Evolutionary conservation across 2,888 invertebrate genomes (phyloP), one percentile per base, ranked within the genome.

Genomic region (Xanthorhoe spadicearia): DNA sequence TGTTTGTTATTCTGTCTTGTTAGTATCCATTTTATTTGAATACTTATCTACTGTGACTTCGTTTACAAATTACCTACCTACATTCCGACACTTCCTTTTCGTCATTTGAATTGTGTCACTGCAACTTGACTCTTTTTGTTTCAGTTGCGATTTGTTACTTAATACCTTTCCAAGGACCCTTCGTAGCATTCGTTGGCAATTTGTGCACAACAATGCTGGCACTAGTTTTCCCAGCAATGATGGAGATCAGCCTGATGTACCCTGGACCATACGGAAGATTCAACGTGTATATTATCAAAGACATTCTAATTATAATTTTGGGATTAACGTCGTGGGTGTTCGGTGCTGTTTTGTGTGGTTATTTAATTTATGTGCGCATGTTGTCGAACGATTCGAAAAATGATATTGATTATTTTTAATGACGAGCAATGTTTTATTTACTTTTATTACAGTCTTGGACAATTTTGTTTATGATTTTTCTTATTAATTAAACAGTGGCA

Each of bases 131-230:
- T 43, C 3, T 43, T 50, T 68, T 65, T 46, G 23, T 84, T 87
- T 65, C 85, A 90, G 90, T 89, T 81, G 0, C 76, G 0, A 70
- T 88, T n/a, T 75, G 81, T 56, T 87, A 84, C 68, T 1, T 77
- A 0, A 63, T 85, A 7, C 88, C 88, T 2, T 84, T 84, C 51
- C 90, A 89, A 85, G 87, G 80, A 0, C 84, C 89, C 0, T 81
- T 89, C 62, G 83, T 90, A 1, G 85, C 88, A 0, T 87, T 89
- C 58, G 85, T 87, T 9, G 89, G 89, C 0, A 86, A 83, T 62
- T 71, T 89, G 0, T 88, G 88, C 68, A 87, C 88, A 0, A 80
- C 84, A 0, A 66, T 86, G 61, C 71, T 88, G 4, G 79, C 84
- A 0, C 63, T 90, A 0, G 83, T 89, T 0, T 90, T 86, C 60